phyloP scores from a whole-genome alignment of 2,113 vertebrate species.

The Ceyx melanurus region DNA sequence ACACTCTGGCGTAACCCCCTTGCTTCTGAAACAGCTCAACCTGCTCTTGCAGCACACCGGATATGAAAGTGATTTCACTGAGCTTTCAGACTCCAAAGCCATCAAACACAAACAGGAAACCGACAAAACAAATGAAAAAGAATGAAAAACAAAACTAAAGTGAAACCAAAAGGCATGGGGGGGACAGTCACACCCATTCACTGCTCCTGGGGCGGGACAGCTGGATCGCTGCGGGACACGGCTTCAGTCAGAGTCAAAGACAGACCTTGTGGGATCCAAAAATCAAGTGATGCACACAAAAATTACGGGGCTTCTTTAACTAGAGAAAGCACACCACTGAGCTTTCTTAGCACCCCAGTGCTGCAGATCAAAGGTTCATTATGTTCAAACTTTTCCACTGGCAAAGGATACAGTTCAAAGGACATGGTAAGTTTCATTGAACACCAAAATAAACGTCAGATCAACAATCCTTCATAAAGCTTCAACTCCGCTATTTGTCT shows the following conservation, averaged over 20 bases:
- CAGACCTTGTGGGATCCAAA: accelerated
- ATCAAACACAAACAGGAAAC: neutral
- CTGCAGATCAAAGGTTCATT: neutral
- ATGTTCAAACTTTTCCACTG: neutral
- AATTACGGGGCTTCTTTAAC: neutral
- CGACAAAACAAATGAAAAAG: neutral
- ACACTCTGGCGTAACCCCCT: neutral
- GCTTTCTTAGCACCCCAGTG: neutral
- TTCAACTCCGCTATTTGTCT: neutral
- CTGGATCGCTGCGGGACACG: accelerated
- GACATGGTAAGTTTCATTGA: neutral
- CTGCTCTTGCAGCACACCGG: accelerated
- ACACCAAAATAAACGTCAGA: constrained; percentile 16
- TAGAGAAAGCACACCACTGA: neutral
- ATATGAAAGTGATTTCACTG: neutral
- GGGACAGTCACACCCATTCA: neutral
- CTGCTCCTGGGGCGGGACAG: accelerated
- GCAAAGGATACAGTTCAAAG: neutral
- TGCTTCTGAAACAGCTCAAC: neutral
- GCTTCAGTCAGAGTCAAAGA: neutral
- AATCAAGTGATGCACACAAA: neutral
- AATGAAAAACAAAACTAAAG: neutral
- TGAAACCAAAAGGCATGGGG: neutral
- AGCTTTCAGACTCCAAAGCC: neutral
- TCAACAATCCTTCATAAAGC: neutral